Conservation (phyloP, 64 coral and sea anemone genomes). For the Cladopsammia gracilis region DNA sequence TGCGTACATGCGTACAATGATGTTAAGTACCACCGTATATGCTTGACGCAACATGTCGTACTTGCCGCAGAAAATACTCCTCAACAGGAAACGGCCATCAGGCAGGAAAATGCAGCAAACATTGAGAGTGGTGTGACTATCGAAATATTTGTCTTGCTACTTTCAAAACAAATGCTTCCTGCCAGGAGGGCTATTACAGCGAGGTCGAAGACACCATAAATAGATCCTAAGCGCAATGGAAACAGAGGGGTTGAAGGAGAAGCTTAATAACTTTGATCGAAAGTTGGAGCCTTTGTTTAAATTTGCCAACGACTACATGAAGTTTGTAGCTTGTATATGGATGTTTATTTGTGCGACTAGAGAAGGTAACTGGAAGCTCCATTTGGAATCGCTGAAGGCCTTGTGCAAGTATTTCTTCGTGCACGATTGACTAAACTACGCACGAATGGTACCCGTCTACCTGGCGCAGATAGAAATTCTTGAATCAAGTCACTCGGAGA, state of each 20-base stretch:
- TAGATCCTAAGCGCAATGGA: slow-evolving; percentile 26
- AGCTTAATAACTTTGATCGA: slow-evolving; percentile 12
- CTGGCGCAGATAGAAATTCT: no score
- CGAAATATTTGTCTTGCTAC: not conserved
- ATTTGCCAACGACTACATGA: slow-evolving; percentile 28
- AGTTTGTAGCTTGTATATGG: slow-evolving; percentile 4
- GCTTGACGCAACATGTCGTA: no score
- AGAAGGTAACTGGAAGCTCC: slow-evolving; percentile 55
- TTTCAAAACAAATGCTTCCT: not conserved
- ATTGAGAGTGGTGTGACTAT: not conserved
- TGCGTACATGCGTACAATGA: no score
- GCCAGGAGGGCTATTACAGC: slow-evolving; percentile 21
- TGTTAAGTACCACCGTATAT: no score
- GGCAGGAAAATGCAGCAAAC: not conserved
- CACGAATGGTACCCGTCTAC: no score
- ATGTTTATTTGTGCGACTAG: slow-evolving; percentile 31
- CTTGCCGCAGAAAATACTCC: no score
- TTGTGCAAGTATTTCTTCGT: no score
- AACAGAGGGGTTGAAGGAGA: slow-evolving; percentile 33
- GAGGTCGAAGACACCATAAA: slow-evolving; percentile 10
- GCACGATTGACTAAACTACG: no score
- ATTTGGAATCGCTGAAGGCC: slow-evolving; percentile 46
- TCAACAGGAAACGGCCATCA: no score
- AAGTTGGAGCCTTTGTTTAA: slow-evolving; percentile 39
- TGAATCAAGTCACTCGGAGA: slow-evolving; percentile 16